A percentile compares a stretch with the other conserved stretches of the same genome.
Evolutionary conservation across 2,888 invertebrate genomes (phyloP).

Genomic region (Caradrina clavipalpis): DNA sequence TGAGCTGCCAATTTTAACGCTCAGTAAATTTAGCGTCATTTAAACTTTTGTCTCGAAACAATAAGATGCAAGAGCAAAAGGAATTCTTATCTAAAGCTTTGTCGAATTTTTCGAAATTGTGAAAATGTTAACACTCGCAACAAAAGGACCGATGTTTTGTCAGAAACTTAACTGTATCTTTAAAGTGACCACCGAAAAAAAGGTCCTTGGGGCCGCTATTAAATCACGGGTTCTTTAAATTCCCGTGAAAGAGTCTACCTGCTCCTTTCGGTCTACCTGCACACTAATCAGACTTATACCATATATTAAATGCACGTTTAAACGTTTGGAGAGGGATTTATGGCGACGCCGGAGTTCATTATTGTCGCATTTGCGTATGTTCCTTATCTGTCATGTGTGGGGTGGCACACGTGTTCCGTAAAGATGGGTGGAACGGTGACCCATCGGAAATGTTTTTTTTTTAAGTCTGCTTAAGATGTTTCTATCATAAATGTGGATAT

Average conservation of each 20-base stretch:
- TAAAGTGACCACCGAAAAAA: conserved; percentile 84
- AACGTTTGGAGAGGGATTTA: conserved; percentile 77
- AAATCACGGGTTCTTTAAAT: conserved; percentile 69
- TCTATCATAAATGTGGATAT: conserved; percentile 7
- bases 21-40: conserved; percentile 56
- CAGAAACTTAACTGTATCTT: conserved; percentile 81
- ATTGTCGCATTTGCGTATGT: conserved; percentile 79
- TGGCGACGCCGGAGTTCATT: conserved; percentile 79
- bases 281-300: conserved; percentile 80
- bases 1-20: conserved; percentile 69
- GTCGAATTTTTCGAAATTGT: conserved; percentile 67
- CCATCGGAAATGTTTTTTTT: conserved; percentile 40
- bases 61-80: conserved; percentile 53
- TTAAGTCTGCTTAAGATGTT: conserved; percentile 53
- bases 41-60: conserved; percentile 65
- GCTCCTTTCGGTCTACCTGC: conserved; percentile 80
- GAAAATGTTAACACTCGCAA: conserved; percentile 78
- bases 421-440: conserved; percentile 31
- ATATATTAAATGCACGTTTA: conserved; percentile 85
- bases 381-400: conserved; percentile 66
- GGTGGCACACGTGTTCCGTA: conserved; percentile 46
- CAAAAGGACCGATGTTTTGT: conserved; percentile 73
- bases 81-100: conserved; percentile 60
- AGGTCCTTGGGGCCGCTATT: conserved; percentile 66
- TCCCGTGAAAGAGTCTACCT: conserved; percentile 85